phyloP scores from a whole-genome alignment of 1,140 invertebrate genomes.

The Drosophila asahinai region DNA sequence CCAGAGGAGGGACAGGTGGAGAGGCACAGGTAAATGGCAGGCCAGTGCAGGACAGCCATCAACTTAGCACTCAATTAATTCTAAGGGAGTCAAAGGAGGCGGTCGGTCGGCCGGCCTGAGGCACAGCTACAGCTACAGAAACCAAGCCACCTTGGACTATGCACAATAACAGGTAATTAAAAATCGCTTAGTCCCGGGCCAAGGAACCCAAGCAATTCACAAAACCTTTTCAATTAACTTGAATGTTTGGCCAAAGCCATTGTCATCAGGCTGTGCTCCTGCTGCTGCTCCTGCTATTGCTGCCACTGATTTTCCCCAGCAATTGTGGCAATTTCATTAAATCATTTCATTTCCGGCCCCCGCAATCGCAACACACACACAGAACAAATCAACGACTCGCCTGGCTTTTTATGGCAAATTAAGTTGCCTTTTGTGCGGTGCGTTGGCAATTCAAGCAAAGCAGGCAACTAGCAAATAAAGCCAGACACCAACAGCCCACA shows the following conservation, averaged over 20 bases:
- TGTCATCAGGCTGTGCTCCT: conserved; percentile 40
- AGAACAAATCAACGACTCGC: conserved; percentile 71
- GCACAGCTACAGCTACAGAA: not conserved
- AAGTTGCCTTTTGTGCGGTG: conserved; percentile 57
- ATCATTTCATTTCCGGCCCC: conserved; percentile 78
- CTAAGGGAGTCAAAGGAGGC: conserved; percentile 30
- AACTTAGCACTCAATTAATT: conserved; percentile 73
- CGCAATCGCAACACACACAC: conserved; percentile 41
- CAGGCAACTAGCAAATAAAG: conserved; percentile 60
- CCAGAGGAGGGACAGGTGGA: not conserved
- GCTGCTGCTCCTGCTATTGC: conserved; percentile 27
- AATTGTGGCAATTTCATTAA: conserved; percentile 81
- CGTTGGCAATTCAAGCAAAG: conserved; percentile 25
- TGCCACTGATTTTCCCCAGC: conserved; percentile 45
- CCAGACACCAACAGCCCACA: conserved; percentile 50
- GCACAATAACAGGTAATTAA: conserved; percentile 73
- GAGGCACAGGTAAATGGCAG: conserved; percentile 30
- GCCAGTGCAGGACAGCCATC: conserved; percentile 25
- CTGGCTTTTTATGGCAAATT: conserved; percentile 76
- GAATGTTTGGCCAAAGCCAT: conserved; percentile 54
- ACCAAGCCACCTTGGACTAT: conserved; percentile 17
- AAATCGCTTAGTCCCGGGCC: conserved; percentile 63
- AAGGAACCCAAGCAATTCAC: conserved; percentile 21
- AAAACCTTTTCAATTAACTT: conserved; percentile 77
- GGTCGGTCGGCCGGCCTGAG: not conserved